Base-by-base conservation (phyloP, 1,140 invertebrate species). In the Psix sp. region DNA sequence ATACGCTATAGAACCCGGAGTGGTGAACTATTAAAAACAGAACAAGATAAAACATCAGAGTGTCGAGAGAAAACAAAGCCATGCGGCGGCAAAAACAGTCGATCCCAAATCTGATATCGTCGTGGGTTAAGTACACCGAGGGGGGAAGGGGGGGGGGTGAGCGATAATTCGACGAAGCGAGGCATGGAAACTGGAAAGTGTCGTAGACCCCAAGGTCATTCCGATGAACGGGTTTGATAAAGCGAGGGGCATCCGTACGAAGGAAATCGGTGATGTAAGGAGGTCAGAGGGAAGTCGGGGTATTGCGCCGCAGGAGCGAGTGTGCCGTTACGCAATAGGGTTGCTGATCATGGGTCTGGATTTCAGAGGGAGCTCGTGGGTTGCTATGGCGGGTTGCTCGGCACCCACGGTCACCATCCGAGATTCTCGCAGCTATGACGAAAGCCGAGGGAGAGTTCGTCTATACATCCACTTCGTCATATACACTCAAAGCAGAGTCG, bases 301-400 rank as follows among this genome's bases (percentile, higher is more conserved):
- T 52, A 54, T 67, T 60, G 67, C 54, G 63, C 39, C 43, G 57
- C 24, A 67, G 63, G 62, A 70, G 60, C 54, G 49, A 71, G 54
- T 45, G 43, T 65, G 65, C 70, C 75, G 75, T 75, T 77, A 77
- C 65, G 81, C 75, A 66, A 62, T 66, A 80, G 80, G 82, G 78
- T 81, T 72, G 79, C 80, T 83, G 82, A 81, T 83, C 79, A 77
- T 67, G 71, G 52, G 67, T 62, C 66, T 73, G 63, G 59, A 75
- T 70, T 78, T 73, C 72, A 45, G 63, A 81, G 76, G 63, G 75
- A 76, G 59, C 73, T 56, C 46, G 63, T 60, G 71, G 76, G 78
- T 85, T 82, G 75, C 77, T 74, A 80, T 77, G 77, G 80, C 81
- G 82, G 77, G 80, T 83, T 78, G 75, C 76, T 77, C 56, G 13